A percentile compares a stretch with the other conserved stretches of the same genome.
phyloP scores from a whole-genome alignment of 1,140 invertebrate genomes.

The Panagrolaimus sp. region DNA sequence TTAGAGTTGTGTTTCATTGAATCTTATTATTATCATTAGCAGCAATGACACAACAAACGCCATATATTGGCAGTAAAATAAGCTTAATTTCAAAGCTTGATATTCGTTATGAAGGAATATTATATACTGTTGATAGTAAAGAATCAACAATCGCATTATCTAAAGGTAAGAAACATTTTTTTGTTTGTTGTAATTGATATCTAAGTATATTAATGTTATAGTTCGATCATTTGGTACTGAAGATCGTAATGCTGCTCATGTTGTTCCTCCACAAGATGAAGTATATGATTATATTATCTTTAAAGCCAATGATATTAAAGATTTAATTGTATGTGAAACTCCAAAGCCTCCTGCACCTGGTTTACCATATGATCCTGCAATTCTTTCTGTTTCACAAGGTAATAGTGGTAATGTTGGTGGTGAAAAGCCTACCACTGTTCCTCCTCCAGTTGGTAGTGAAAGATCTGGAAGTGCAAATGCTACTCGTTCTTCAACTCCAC shows the following conservation, averaged over 20 bases:
- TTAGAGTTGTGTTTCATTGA: not conserved
- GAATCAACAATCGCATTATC: constrained; percentile 97
- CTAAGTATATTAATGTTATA: constrained; percentile 59
- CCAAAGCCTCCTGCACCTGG: constrained; percentile 62
- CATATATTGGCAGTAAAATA: constrained; percentile 97
- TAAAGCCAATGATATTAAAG: constrained; percentile 94
- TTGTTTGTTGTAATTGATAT: not conserved
- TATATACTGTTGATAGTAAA: constrained; percentile 96
- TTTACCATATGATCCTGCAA: constrained; percentile 81
- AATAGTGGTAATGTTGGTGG: too few relatives aligned
- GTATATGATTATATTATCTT: constrained; percentile 94
- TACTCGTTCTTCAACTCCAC: too few relatives aligned
- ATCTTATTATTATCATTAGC: too few relatives aligned
- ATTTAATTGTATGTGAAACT: constrained; percentile 81
- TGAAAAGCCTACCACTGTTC: constrained; percentile 15
- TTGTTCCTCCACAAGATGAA: constrained; percentile 87
- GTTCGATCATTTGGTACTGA: constrained; percentile 97
- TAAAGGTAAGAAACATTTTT: constrained; percentile 71
- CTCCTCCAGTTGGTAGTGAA: constrained; percentile 19
- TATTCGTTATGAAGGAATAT: constrained; percentile 96
- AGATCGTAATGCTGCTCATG: constrained; percentile 83
- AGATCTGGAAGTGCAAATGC: too few relatives aligned
- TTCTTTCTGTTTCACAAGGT: constrained; percentile 69
- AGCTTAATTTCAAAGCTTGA: constrained; percentile 98
- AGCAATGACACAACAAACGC: constrained; percentile 59